Conservation (phyloP, 2,797 vertebrate genomes). For the Argya squamiceps region DNA sequence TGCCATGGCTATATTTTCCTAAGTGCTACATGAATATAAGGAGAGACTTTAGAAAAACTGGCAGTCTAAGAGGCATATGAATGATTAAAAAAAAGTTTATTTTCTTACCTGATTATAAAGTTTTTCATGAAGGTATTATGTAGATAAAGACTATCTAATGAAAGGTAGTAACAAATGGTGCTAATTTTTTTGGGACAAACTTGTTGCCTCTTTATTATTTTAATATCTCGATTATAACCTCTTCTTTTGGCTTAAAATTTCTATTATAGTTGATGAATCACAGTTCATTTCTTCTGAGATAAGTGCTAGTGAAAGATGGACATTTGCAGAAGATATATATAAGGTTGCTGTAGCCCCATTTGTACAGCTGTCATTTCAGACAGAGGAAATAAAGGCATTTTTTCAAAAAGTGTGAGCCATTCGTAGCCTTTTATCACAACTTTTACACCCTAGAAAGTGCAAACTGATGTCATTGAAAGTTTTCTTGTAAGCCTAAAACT, state of each 20-base stretch:
- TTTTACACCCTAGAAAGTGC: background rate
- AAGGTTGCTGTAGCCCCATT: background rate
- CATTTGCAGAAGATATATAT: background rate
- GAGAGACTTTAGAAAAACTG: background rate
- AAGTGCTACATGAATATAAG: background rate
- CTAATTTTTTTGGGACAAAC: background rate
- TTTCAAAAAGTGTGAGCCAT: background rate
- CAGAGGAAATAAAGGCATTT: background rate
- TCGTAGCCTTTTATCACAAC: background rate
- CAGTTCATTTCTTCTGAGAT: background rate
- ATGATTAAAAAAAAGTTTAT: background rate
- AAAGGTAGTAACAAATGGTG: background rate
- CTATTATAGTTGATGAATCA: background rate
- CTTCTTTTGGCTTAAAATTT: background rate
- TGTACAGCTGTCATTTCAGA: background rate
- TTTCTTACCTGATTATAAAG: background rate
- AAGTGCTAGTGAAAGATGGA: background rate
- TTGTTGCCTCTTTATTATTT: background rate
- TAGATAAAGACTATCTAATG: background rate
- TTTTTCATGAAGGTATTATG: background rate
- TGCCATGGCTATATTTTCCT: background rate
- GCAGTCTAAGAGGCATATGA: background rate
- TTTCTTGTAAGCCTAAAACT: background rate
- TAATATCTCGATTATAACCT: background rate
- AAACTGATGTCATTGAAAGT: background rate